These are phyloP conservation scores for Dynastes hyllus DNA, from an alignment of 2,888 invertebrate genomes.

Conservation along the genomic window DNA sequence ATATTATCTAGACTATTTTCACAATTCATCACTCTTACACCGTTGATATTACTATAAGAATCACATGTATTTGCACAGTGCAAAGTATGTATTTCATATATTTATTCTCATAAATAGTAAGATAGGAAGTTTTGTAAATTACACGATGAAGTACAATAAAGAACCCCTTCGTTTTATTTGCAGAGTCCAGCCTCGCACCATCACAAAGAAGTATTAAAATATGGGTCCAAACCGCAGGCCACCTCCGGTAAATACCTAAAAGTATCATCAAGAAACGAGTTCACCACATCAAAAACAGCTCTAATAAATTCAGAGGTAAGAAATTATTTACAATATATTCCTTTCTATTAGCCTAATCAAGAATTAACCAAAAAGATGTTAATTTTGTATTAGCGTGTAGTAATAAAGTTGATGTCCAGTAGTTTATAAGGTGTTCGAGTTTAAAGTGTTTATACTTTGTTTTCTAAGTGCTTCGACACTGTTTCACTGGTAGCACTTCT, in stretches of 20 bases:
- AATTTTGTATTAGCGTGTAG: too few species aligned
- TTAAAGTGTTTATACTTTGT: too few species aligned
- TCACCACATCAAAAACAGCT: slow-evolving; percentile 66
- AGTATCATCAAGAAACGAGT: slow-evolving; percentile 66
- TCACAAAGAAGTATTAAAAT: slow-evolving; percentile 68
- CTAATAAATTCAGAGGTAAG: slow-evolving; percentile 68
- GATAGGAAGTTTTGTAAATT: background rate
- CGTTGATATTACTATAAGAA: background rate
- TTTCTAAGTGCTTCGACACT: too few species aligned
- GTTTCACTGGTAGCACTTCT: too few species aligned
- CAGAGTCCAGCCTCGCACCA: slow-evolving; percentile 70
- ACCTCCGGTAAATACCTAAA: slow-evolving; percentile 67
- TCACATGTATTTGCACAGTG: slow-evolving; percentile 19
- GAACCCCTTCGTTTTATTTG: slow-evolving; percentile 55
- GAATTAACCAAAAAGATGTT: too few species aligned
- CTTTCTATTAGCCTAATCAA: too few species aligned
- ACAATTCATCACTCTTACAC: slow-evolving; percentile 16
- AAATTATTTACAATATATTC: too few species aligned
- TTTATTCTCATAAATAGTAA: background rate
- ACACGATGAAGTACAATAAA: background rate
- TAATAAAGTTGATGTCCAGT: too few species aligned
- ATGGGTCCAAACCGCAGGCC: slow-evolving; percentile 66
- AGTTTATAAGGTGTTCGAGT: too few species aligned
- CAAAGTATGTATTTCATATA: background rate
- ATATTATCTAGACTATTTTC: slow-evolving; percentile 8